Evolutionary conservation across 2,888 invertebrate species (phyloP).

Genomic region (Torymus auratus): DNA sequence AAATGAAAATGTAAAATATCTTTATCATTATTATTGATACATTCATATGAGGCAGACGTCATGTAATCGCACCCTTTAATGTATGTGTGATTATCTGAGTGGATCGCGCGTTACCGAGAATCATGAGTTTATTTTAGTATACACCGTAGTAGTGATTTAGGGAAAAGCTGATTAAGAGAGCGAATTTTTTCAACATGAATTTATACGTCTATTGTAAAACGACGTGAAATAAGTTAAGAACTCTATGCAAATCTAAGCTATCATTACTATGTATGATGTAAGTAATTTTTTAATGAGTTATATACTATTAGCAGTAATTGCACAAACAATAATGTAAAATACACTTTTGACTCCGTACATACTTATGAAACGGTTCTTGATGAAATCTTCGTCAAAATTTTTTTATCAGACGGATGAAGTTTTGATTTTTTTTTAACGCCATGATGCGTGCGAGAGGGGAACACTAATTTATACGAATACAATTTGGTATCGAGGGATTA

Average conservation of each 20-base stretch:
- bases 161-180: too few species aligned
- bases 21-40: neutral
- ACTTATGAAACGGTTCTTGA: neutral
- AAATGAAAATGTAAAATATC: neutral
- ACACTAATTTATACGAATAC: slow-evolving; percentile 8
- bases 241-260: slow-evolving; percentile 24
- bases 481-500: neutral
- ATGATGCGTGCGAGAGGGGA: neutral
- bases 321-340: slow-evolving; percentile 37
- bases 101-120: neutral
- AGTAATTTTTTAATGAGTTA: slow-evolving; percentile 17
- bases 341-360: slow-evolving; percentile 26
- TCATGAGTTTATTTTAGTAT: too few species aligned
- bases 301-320: neutral
- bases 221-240: neutral
- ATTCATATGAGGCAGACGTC: neutral
- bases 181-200: slow-evolving; percentile 19
- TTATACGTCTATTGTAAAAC: slow-evolving; percentile 15
- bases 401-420: neutral
- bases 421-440: slow-evolving; percentile 1
- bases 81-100: slow-evolving; percentile 11
- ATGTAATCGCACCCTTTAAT: neutral
- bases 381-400: slow-evolving; percentile 9
- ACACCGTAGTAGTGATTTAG: too few species aligned
- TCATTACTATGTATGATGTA: slow-evolving; percentile 3